Evolutionary conservation across 2,113 vertebrate species (phyloP).

Genomic region (Tonatia bakeri): DNA sequence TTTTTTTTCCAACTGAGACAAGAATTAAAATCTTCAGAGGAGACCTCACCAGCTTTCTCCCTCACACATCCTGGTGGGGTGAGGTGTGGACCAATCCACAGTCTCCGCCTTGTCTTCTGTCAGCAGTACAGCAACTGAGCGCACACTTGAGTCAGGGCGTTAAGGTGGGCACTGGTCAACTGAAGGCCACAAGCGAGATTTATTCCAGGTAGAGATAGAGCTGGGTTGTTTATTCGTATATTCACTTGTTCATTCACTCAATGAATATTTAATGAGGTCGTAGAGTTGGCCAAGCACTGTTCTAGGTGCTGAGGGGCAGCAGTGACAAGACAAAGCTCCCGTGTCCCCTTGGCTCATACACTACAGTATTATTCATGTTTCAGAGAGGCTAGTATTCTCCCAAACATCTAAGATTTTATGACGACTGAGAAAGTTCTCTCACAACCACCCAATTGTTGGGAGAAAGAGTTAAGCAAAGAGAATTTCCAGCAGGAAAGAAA

Average conservation of each 20-base stretch:
- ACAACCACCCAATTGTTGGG: not conserved
- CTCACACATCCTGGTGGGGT: not conserved
- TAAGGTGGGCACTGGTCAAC: not conserved
- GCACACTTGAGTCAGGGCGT: not conserved
- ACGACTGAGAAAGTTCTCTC: not conserved
- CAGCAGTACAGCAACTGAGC: not conserved
- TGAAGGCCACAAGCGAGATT: not conserved
- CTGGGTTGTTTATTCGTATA: not conserved
- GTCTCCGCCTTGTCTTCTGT: not conserved
- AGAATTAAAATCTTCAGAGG: not conserved
- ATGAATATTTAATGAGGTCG: not conserved
- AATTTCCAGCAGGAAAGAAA: not conserved
- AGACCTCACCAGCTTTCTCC: not conserved
- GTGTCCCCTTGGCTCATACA: not conserved
- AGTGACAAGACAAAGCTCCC: not conserved
- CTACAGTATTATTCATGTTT: not conserved
- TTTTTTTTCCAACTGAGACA: not conserved
- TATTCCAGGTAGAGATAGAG: not conserved
- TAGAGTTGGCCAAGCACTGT: not conserved
- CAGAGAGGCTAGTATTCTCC: not conserved
- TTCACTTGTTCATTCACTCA: not conserved
- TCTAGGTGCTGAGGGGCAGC: not conserved
- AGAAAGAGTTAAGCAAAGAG: not conserved
- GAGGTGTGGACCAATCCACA: not conserved
- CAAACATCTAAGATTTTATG: not conserved